These are phyloP conservation scores for Spodoptera frugiperda DNA, from an alignment of 1,140 invertebrate species.

Conservation along the genomic window DNA sequence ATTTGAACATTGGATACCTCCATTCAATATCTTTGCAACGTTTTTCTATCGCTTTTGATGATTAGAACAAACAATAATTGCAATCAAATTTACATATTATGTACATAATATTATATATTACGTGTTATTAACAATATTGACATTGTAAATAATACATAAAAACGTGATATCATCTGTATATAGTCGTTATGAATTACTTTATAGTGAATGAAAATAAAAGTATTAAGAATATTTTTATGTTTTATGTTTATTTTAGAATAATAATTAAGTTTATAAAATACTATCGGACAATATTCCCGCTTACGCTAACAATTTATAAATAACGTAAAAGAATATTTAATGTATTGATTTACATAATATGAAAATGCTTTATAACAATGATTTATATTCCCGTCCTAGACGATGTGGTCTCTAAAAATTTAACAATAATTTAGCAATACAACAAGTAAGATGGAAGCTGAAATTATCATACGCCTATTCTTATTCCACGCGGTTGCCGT, in stretches of 20 bases:
- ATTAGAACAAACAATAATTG: constrained; percentile 3
- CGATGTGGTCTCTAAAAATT: no score
- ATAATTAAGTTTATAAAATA: constrained; percentile 4
- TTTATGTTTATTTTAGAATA: constrained; percentile 9
- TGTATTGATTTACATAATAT: constrained; percentile 17
- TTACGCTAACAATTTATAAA: constrained; percentile 22
- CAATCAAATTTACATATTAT: constrained; percentile 11
- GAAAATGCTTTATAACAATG: constrained; percentile 18
- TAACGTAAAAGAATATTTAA: constrained; percentile 13
- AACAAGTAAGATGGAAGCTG: no score
- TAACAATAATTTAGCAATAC: no score
- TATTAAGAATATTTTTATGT: constrained; percentile 18
- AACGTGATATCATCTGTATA: constrained; percentile 46
- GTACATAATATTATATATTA: constrained; percentile 13
- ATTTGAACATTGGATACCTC: not conserved
- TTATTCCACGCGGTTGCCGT: no score
- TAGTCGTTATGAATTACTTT: constrained; percentile 30
- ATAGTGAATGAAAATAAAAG: constrained; percentile 30
- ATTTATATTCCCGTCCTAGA: not conserved
- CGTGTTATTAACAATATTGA: not conserved
- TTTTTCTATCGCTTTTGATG: constrained; percentile 29
- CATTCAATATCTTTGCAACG: not conserved
- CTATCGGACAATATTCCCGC: constrained; percentile 9
- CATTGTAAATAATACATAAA: constrained; percentile 40
- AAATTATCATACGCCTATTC: no score